phyloP scores from a whole-genome alignment of 1,140 invertebrate species.

The Macrotrachela quadricornifera region DNA sequence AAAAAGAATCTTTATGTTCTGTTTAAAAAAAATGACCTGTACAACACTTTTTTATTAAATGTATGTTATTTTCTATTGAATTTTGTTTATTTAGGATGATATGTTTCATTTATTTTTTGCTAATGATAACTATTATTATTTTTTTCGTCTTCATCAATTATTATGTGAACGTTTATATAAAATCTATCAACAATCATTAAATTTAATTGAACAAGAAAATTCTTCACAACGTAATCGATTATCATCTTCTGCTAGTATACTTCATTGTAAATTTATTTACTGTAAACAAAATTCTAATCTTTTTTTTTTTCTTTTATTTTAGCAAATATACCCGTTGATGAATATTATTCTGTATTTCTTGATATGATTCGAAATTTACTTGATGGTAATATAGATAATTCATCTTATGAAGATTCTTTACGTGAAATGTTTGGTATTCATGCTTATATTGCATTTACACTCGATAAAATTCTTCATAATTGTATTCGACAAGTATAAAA shows the following conservation, averaged over 20 bases:
- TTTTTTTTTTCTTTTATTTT: neutral
- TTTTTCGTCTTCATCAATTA: constrained; percentile 78
- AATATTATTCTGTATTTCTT: constrained; percentile 66
- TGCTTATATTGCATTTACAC: constrained; percentile 74
- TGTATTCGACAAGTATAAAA: constrained; percentile 52
- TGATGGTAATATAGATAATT: constrained; percentile 78
- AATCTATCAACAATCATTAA: constrained; percentile 45
- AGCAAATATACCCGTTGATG: constrained; percentile 33
- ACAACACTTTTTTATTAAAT: too few species aligned
- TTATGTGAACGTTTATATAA: constrained; percentile 60
- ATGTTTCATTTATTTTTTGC: constrained; percentile 23
- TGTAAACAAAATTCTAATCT: too few species aligned
- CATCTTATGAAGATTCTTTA: constrained; percentile 72
- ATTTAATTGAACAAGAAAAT: constrained; percentile 47
- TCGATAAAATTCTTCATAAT: constrained; percentile 74
- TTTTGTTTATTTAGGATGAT: constrained; percentile 22
- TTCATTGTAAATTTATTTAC: too few species aligned
- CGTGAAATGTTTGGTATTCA: constrained; percentile 93
- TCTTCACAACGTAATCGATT: too few species aligned
- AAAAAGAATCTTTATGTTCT: too few species aligned
- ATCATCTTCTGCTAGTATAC: too few species aligned
- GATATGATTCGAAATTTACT: constrained; percentile 84
- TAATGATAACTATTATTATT: constrained; percentile 41
- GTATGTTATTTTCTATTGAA: neutral
- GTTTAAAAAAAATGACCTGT: too few species aligned